These are phyloP conservation scores for Strigops habroptila DNA, from an alignment of 2,113 vertebrate species.

Conservation along the genomic window DNA sequence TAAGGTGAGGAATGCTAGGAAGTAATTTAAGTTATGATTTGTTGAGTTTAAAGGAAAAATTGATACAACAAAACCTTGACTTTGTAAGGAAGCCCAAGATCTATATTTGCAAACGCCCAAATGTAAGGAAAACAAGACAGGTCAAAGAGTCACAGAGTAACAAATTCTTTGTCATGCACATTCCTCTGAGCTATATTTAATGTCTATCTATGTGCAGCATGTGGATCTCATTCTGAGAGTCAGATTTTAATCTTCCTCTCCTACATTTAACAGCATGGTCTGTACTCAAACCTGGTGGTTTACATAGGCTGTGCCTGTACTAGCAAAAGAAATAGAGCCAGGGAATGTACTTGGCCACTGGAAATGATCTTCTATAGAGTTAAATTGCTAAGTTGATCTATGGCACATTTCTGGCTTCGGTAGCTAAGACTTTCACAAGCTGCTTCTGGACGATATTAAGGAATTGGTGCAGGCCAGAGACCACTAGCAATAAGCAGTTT, in stretches of 20 bases:
- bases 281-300: background rate
- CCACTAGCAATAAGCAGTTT: background rate
- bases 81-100: background rate
- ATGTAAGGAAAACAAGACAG: background rate
- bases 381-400: background rate
- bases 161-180: background rate
- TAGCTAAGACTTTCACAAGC: background rate
- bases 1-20: background rate
- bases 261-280: background rate
- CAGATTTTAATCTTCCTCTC: background rate
- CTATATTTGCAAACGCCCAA: background rate
- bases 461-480: background rate
- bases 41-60: background rate
- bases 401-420: background rate
- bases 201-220: background rate
- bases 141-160: background rate
- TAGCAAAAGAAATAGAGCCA: background rate
- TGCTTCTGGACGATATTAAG: background rate
- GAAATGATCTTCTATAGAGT: background rate
- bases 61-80: background rate
- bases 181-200: background rate
- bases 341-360: background rate
- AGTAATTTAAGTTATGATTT: background rate
- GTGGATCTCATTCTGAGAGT: background rate
- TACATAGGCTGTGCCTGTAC: background rate